A percentile compares a stretch with the other conserved stretches of the same genome.
phyloP scores from a whole-genome alignment of 2,888 invertebrate genomes.

The Palloptera scutellata region DNA sequence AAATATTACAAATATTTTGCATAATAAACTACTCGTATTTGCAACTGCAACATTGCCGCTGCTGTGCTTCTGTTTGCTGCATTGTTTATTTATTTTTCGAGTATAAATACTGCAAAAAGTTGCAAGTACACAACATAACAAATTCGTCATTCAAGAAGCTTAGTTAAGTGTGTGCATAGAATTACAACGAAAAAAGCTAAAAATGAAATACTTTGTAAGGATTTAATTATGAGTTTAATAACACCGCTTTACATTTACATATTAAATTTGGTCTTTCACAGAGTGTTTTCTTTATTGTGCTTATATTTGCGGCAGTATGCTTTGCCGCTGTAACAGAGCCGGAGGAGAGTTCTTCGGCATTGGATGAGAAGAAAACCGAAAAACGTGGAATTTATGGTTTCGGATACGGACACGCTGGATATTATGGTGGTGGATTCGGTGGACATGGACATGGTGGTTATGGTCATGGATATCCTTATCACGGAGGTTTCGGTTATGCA shows the following conservation, averaged over 20 bases:
- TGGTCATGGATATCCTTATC: slow-evolving; percentile 27
- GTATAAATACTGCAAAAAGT: slow-evolving; percentile 21
- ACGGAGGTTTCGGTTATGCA: slow-evolving; percentile 31
- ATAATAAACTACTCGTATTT: too few relatives aligned
- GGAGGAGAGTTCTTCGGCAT: slow-evolving; percentile 32
- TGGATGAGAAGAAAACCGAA: slow-evolving; percentile 40
- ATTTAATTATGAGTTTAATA: not conserved
- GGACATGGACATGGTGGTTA: slow-evolving; percentile 21
- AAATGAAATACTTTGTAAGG: slow-evolving; percentile 45
- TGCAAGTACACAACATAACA: slow-evolving; percentile 10
- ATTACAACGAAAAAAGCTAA: not conserved
- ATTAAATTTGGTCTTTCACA: slow-evolving; percentile 12
- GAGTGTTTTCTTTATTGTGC: slow-evolving; percentile 40
- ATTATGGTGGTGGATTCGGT: slow-evolving; percentile 28
- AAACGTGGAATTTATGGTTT: slow-evolving; percentile 45
- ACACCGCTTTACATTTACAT: not conserved
- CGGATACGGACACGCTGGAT: slow-evolving; percentile 36
- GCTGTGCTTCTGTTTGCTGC: not conserved
- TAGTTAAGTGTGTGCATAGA: not conserved
- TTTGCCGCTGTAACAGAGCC: slow-evolving; percentile 35
- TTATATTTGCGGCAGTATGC: slow-evolving; percentile 36
- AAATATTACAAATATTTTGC: too few relatives aligned
- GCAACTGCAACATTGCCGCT: not conserved
- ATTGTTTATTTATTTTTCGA: not conserved
- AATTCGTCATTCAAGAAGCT: slow-evolving; percentile 12